Evolutionary conservation across 2,113 vertebrate genomes (phyloP).

Genomic region (Cygnus buccinator): DNA sequence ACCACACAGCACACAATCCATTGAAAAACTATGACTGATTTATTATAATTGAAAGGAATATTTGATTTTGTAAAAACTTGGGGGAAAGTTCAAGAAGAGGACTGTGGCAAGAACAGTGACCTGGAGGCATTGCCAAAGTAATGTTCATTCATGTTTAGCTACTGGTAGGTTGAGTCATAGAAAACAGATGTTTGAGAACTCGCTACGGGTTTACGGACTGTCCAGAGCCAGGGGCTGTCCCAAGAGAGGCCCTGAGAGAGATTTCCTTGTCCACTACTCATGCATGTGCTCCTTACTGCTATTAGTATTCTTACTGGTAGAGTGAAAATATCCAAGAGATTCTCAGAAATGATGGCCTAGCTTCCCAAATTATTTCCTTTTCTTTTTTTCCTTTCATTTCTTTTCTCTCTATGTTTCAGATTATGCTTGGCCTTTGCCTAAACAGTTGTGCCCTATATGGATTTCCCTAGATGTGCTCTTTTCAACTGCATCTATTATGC

Average conservation of each 20-base stretch:
- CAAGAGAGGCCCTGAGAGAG: rapidly evolving
- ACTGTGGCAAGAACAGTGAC: neutral
- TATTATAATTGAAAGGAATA: neutral
- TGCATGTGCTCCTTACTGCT: neutral
- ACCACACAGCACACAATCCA: rapidly evolving
- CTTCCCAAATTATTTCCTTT: constrained; percentile 39
- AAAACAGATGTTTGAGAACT: neutral
- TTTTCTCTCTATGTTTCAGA: constrained; percentile 83
- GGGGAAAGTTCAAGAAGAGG: neutral
- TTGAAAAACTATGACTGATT: neutral
- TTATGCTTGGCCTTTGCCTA: constrained; percentile 94
- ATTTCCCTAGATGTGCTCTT: constrained; percentile 98
- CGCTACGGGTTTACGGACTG: neutral
- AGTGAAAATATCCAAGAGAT: neutral
- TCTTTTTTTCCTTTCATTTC: constrained; percentile 64
- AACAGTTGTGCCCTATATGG: constrained; percentile 95
- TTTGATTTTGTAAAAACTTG: neutral
- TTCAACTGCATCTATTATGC: constrained; percentile 99
- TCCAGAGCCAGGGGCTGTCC: neutral
- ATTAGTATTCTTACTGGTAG: neutral
- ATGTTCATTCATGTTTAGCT: neutral
- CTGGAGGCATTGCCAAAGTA: neutral
- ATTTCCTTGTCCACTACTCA: neutral
- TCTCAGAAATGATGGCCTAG: neutral
- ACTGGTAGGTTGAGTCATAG: too few relatives aligned